Evolutionary conservation across 2,113 vertebrate species (phyloP).

Genomic region (Corythaixoides concolor): DNA sequence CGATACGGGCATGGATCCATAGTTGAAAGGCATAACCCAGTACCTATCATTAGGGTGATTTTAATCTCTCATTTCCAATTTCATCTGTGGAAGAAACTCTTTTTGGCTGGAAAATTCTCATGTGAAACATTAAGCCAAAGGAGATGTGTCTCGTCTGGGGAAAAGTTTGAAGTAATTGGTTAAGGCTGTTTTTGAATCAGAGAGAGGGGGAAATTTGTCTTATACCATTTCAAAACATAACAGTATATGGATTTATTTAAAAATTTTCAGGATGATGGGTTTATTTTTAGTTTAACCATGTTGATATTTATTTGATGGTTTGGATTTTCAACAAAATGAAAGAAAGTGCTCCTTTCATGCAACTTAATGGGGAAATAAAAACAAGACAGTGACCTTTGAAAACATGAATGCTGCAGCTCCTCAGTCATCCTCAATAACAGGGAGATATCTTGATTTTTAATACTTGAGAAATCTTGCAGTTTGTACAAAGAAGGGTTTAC

Average conservation of each 20-base stretch:
- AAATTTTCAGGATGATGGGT: background rate
- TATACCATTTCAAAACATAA: background rate
- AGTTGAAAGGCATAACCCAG: slow-evolving; percentile 25
- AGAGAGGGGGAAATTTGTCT: background rate
- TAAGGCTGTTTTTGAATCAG: slow-evolving; percentile 33
- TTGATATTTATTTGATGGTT: slow-evolving; percentile 37
- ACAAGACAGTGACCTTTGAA: background rate
- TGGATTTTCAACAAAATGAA: slow-evolving; percentile 40
- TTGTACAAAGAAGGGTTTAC: background rate
- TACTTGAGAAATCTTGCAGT: background rate
- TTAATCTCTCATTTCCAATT: slow-evolving; percentile 49
- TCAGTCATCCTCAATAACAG: background rate
- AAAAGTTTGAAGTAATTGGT: slow-evolving; percentile 53
- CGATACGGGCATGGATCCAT: background rate
- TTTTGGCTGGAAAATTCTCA: slow-evolving; percentile 41
- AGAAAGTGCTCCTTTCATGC: slow-evolving; percentile 30
- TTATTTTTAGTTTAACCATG: slow-evolving; percentile 15
- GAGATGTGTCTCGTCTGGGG: slow-evolving; percentile 46
- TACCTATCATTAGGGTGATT: slow-evolving; percentile 55
- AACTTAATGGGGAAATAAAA: slow-evolving; percentile 33
- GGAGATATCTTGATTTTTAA: background rate
- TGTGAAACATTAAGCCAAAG: slow-evolving; percentile 29
- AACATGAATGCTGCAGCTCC: background rate
- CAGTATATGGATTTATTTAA: background rate
- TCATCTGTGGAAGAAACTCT: slow-evolving; percentile 39